Base-by-base conservation (phyloP, 2,113 vertebrate species). In the Pseudorhombus dupliciocellatus region DNA sequence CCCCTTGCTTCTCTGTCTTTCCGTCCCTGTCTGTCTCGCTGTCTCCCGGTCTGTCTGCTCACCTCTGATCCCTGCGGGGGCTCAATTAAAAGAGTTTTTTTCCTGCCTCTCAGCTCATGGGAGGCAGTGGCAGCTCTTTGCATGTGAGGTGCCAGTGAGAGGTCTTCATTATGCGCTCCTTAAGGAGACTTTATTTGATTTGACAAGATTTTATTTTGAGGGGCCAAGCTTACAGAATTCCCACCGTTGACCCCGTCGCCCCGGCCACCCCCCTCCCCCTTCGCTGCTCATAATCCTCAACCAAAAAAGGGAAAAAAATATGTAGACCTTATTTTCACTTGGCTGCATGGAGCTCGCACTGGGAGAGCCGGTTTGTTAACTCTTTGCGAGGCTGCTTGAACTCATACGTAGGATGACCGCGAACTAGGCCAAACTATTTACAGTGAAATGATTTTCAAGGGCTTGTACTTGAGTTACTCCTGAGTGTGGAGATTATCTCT, bases 191-290 rank as follows among this genome's bases (percentile, higher is more conserved):
- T 85, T 60, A 91, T 89, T 91, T 90, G 90, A 91, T 90, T 86
- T 89, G 89, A 92, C 89, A 90, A 79, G 83, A 85, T 91, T 91
- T 88, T 84, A 79, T 87, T 91, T 92, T 76, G 73, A 80, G 72
- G 87, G 81, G 76, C 77, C 63, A 60, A 73, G 79, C 86, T 91
- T 82, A 87, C 84, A 87, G 78, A 75, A 62, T 73, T 79, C 70
- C 80, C 76, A 81, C 70, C 55, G 16, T 37, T 5, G 3, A 20
- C 61, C 48, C 64, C 4, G 30, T 42, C 0, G 9, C 42, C 26
- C 26, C 10, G 12, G 2, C 15, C 42, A 5, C 42, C 42, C 42
- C 18, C 12, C n/a, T 11, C 1, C 25, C 58, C 54, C 6, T 59
- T 46, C 24, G 42, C 42, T 68, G 16, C 57, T 73, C 70, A 63